Conservation (phyloP, 2,113 vertebrate genomes). For the Mobula birostris region DNA sequence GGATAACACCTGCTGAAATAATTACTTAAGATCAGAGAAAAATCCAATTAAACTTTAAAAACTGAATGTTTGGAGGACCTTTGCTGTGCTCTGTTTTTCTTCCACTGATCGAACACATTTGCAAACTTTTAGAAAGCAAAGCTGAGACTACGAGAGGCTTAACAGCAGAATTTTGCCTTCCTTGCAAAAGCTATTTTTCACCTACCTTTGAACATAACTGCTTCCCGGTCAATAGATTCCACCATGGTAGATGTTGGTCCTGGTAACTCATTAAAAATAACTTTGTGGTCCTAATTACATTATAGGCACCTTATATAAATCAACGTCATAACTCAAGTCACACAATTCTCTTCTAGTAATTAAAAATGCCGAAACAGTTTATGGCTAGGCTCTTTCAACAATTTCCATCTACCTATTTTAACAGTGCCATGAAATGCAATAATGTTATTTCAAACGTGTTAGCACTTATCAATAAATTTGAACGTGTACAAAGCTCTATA, state of each 20-base stretch:
- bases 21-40: neutral
- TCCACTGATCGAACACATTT: neutral
- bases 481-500: neutral
- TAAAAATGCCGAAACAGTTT: neutral
- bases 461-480: neutral
- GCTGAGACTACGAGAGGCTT: neutral
- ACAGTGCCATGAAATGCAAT: neutral
- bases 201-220: neutral
- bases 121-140: neutral
- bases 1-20: neutral
- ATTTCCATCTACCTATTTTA: neutral
- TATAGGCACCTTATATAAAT: neutral
- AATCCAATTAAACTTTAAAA: neutral
- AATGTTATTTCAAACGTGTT: neutral
- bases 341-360: neutral
- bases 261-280: neutral
- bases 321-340: too few species aligned
- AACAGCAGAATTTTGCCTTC: neutral
- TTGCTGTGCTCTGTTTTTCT: neutral
- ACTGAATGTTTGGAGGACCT: neutral
- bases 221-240: neutral
- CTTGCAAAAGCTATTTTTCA: neutral
- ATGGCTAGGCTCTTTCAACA: neutral
- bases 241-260: neutral
- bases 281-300: neutral